Conservation (phyloP, 2,113 vertebrate genomes). For the Cebidichthys violaceus region DNA sequence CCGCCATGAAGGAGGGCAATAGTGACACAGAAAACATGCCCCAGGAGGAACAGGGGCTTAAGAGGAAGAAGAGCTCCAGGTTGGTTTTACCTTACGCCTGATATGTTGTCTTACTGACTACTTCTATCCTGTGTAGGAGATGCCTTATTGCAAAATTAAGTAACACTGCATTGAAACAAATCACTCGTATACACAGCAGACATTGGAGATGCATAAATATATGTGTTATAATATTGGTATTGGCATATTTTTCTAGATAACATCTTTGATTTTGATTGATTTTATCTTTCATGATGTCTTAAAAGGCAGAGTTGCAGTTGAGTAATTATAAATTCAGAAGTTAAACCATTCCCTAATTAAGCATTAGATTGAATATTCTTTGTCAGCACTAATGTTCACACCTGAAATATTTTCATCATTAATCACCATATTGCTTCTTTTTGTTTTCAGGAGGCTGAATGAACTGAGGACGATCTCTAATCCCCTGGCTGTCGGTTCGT, state of each 20-base stretch:
- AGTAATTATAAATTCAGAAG: background rate
- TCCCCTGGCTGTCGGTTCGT: constrained; percentile 82
- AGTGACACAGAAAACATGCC: constrained; percentile 65
- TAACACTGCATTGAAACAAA: background rate
- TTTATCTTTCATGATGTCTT: background rate
- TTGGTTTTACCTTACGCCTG: constrained; percentile 49
- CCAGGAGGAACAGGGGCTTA: constrained; percentile 64
- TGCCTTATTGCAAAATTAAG: background rate
- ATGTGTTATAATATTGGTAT: background rate
- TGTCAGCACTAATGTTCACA: background rate
- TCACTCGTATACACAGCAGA: background rate
- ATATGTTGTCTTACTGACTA: background rate
- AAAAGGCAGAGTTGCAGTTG: background rate
- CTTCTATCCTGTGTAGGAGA: background rate
- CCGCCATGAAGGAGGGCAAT: constrained; percentile 30
- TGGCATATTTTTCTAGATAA: background rate
- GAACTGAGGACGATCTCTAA: constrained; percentile 85
- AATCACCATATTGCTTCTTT: background rate
- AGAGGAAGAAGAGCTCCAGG: constrained; percentile 77
- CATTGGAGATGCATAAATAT: background rate
- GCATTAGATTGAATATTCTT: background rate
- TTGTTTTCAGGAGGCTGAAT: constrained; percentile 71
- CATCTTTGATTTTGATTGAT: background rate
- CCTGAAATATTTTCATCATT: background rate
- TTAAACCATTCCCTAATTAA: background rate